Base-by-base conservation (phyloP, 2,888 invertebrate species). In the Tanaodytes sp. region DNA sequence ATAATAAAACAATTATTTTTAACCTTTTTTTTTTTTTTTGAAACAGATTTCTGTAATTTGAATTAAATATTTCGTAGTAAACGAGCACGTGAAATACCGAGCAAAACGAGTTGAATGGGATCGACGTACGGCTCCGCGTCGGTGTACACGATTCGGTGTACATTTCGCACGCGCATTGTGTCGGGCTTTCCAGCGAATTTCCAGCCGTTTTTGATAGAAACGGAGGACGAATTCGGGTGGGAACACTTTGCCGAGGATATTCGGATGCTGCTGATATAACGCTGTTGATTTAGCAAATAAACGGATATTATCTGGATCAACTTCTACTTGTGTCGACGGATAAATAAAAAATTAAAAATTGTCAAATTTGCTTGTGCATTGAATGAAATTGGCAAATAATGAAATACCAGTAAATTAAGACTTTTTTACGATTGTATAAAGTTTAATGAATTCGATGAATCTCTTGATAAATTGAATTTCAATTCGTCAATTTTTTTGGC, bases 21-120 rank as follows among this genome's bases (percentile, higher is more conserved):
- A n/a, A n/a, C n/a, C n/a, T n/a, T n/a, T n/a, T n/a, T n/a, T n/a
- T 81, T 79, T 80, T 81, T 81, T 81, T 65, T 81, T 80, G 81
- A 81, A 81, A 81, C 81, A 81, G 81, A 81, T 81, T 81, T 81
- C 80, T 81, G 80, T 81, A 81, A 80, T 81, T 81, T 81, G 80
- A 81, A 81, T 80, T 58, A 61, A 27, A 27, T 40, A 58, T 12
- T 39, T 49, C 20, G 27, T 55, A 45, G 39, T 37, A 40, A 16
- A 39, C 27, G 33, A 49, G 33, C 42, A 57, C 54, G 49, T 48
- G 43, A 52, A 54, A 59, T 40, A 36, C 39, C 52, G 27, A 42
- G 19, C 39, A 23, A 27, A 61, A 40, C 45, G 33, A 27, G 59
- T 48, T 14, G 54, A 33, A n/a, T n/a, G n/a, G 46, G 59, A 42